These are phyloP conservation scores for Characodon lateralis DNA, from an alignment of 2,797 vertebrate species.

Conservation along the genomic window DNA sequence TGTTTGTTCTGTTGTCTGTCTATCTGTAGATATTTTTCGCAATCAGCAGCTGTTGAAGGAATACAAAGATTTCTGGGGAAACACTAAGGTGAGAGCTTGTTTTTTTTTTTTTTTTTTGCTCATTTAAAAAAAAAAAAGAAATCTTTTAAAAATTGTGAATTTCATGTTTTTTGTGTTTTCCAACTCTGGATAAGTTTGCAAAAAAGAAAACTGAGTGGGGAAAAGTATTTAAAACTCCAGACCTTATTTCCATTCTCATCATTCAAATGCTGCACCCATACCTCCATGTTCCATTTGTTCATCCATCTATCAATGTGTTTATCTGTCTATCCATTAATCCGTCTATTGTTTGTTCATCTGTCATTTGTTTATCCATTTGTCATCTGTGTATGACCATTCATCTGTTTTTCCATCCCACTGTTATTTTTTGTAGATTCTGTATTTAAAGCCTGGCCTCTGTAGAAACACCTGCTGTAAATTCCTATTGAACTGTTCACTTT, in stretches of 20 bases:
- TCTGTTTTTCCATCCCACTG: not conserved
- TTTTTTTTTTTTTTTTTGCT: too few species aligned
- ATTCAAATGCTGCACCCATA: not conserved
- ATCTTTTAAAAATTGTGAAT: not conserved
- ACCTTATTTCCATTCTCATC: not conserved
- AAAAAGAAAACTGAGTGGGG: not conserved
- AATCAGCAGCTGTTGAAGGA: slow-evolving; percentile 94
- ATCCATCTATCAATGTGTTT: not conserved
- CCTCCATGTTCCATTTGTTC: not conserved
- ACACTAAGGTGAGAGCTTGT: slow-evolving; percentile 87
- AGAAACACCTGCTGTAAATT: not conserved
- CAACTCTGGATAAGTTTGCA: not conserved
- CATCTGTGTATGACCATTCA: not conserved
- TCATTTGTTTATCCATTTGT: not conserved
- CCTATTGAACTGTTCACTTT: not conserved
- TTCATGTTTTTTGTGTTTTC: not conserved
- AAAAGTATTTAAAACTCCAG: not conserved
- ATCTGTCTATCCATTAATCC: not conserved
- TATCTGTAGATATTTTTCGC: slow-evolving; percentile 87
- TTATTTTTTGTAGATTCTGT: not conserved
- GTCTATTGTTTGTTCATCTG: not conserved
- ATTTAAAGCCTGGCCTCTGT: not conserved
- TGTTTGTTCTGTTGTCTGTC: slow-evolving; percentile 6
- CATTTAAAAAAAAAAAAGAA: not conserved
- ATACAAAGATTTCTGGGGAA: slow-evolving; percentile 96